These are phyloP conservation scores for Drosophila persimilis DNA, from an alignment of 1,140 invertebrate genomes.

Conservation along the genomic window DNA sequence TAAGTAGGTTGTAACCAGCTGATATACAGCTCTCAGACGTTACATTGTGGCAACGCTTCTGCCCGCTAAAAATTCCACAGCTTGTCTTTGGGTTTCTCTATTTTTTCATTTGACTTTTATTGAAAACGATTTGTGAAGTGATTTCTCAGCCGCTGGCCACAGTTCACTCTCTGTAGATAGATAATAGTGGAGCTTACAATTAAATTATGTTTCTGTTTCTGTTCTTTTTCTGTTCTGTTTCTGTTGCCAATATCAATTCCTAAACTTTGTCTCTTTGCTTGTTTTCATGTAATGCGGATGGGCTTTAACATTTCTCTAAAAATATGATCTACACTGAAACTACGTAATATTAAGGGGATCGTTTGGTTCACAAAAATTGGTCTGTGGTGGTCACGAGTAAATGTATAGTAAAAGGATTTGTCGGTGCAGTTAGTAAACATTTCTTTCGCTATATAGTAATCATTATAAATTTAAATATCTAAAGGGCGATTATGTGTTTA, in stretches of 20 bases:
- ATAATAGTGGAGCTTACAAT: slow-evolving; percentile 53
- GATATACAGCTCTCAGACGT: background rate
- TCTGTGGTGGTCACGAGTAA: slow-evolving; percentile 28
- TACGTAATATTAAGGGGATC: slow-evolving; percentile 14
- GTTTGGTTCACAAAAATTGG: slow-evolving; percentile 41
- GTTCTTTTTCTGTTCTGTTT: slow-evolving; percentile 7
- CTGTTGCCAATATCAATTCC: slow-evolving; percentile 43
- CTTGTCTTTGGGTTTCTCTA: slow-evolving; percentile 1
- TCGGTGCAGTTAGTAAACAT: slow-evolving; percentile 6
- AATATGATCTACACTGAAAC: slow-evolving; percentile 29
- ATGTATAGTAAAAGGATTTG: background rate
- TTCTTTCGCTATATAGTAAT: slow-evolving; percentile 24
- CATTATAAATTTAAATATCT: slow-evolving; percentile 36
- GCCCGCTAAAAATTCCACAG: background rate
- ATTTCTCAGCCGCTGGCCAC: slow-evolving; percentile 24
- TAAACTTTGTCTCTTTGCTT: slow-evolving; percentile 23
- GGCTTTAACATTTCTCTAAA: slow-evolving; percentile 25
- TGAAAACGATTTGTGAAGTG: slow-evolving; percentile 64
- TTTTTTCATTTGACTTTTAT: slow-evolving; percentile 59
- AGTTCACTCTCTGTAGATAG: slow-evolving; percentile 25
- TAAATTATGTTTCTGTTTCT: slow-evolving; percentile 34
- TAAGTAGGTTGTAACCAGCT: background rate
- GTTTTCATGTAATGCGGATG: slow-evolving; percentile 11
- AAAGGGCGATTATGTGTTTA: background rate
- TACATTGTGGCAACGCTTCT: background rate